Evolutionary conservation across 2,113 vertebrate genomes (phyloP).

Genomic region (Nycticryphes semicollaris): DNA sequence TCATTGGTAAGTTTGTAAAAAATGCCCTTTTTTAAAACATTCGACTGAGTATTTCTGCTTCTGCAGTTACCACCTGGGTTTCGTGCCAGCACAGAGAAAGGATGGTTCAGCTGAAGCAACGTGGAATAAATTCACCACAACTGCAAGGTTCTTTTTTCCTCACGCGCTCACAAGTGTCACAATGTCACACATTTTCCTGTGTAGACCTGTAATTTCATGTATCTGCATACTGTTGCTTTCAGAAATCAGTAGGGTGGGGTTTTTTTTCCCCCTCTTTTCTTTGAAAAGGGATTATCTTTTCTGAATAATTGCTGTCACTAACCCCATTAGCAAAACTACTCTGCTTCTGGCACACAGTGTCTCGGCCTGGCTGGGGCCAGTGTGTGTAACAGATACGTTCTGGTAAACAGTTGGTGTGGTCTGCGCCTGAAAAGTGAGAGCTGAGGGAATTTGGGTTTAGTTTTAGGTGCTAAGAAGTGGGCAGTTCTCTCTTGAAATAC

Average conservation of each 20-base stretch:
- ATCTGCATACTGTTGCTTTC: neutral
- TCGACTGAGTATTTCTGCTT: neutral
- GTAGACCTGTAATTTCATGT: neutral
- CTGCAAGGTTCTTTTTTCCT: neutral
- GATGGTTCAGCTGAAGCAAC: neutral
- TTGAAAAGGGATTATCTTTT: neutral
- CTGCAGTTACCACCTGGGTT: neutral
- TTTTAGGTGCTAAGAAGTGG: neutral
- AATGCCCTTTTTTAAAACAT: neutral
- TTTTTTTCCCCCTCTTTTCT: neutral
- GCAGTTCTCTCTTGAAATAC: neutral
- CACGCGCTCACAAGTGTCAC: accelerated
- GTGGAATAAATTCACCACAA: neutral
- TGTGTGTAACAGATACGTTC: neutral
- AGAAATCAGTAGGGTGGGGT: neutral
- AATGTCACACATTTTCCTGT: neutral
- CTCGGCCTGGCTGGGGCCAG: neutral
- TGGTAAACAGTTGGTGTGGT: accelerated
- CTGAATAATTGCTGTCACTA: neutral
- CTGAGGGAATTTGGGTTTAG: neutral
- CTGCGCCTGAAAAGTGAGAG: neutral
- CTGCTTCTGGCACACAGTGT: neutral
- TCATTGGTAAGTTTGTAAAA: neutral
- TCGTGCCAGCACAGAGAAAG: neutral
- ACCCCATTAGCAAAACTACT: neutral